A percentile compares a stretch with the other conserved stretches of the same genome.
Evolutionary conservation across 2,113 vertebrate genomes (phyloP).

Genomic region (Miniopterus natalensis): DNA sequence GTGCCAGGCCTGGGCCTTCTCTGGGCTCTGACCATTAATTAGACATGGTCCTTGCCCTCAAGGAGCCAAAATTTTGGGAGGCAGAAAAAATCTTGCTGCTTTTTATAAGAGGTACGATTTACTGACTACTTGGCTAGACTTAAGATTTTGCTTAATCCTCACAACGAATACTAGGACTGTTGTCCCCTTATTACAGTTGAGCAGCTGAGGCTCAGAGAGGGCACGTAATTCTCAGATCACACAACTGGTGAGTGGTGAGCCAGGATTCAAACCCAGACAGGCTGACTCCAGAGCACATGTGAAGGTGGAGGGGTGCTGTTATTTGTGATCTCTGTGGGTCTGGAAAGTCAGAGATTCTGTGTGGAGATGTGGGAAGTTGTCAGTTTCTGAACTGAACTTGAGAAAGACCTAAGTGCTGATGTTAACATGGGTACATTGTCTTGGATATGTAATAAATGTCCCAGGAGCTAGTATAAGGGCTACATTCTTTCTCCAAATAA

Average conservation of each 20-base stretch:
- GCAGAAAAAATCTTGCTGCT: neutral
- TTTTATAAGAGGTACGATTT: conserved; percentile 47
- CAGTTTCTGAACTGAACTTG: neutral
- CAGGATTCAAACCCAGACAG: neutral
- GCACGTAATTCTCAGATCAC: neutral
- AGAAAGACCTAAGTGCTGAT: conserved; percentile 29
- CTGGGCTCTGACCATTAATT: neutral
- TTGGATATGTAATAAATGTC: neutral
- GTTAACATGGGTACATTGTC: neutral
- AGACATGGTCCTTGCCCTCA: neutral
- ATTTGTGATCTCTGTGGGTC: neutral
- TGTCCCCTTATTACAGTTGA: neutral
- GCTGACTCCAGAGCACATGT: neutral
- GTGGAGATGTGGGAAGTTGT: neutral
- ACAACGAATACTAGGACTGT: neutral
- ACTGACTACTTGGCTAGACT: neutral
- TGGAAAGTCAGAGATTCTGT: neutral
- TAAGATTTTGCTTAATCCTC: conserved; percentile 56
- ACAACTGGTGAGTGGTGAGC: neutral
- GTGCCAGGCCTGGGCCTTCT: neutral
- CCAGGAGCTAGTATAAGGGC: neutral
- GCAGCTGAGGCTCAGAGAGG: conserved; percentile 4
- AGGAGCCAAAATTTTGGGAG: neutral
- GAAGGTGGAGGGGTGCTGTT: neutral
- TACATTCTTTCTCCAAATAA: neutral